Base-by-base conservation (phyloP, 2,113 vertebrate species). In the Morone chrysops region DNA sequence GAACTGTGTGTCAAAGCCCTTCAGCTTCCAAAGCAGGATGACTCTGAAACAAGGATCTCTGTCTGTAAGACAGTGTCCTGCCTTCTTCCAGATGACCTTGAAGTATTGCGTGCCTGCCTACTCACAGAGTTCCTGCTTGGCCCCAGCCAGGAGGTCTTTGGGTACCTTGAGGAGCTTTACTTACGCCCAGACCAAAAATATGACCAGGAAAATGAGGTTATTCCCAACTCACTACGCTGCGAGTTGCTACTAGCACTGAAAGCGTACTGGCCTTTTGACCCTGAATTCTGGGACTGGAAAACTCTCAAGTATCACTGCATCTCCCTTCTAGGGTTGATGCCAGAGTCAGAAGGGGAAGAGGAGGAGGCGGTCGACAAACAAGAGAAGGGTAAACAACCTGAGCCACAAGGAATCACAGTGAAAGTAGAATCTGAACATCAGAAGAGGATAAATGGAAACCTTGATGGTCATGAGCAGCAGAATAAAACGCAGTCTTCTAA, bases 261-360 rank as follows among this genome's bases (percentile, higher is more conserved):
- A 93, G 97, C 97, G 2, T 97, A 98, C 66, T 99, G 98, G 98
- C 96, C 97, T 11, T 98, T 99, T 93, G 98, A 99, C 93, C 98
- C 98, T 5, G 98, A 99, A 85, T 99, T 99, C 91, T 99, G 98
- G 98, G 98, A 99, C 94, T 99, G 98, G 98, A 99, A 99, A 93
- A 99, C 97, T 78, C 95, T 99, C 25, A 99, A 97, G 84, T 92
- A 96, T 70, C 97, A 98, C 65, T 99, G 98, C 87, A 92, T 95
- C 60, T 95, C 96, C 61, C 94, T 99, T 0, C 89, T 99, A 14
- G 98, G 98, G 43, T 94, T 97, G 87, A 96, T 81, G 70, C 96
- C 95, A 22, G 93, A 95, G 82, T 96, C 96, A 0, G 97, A 98
- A 78, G 96, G 96, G 6, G 97, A 98, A 53, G 93, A 94, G 7